Conservation (phyloP, 1,140 invertebrate genomes). For the Triops cancriformis region DNA sequence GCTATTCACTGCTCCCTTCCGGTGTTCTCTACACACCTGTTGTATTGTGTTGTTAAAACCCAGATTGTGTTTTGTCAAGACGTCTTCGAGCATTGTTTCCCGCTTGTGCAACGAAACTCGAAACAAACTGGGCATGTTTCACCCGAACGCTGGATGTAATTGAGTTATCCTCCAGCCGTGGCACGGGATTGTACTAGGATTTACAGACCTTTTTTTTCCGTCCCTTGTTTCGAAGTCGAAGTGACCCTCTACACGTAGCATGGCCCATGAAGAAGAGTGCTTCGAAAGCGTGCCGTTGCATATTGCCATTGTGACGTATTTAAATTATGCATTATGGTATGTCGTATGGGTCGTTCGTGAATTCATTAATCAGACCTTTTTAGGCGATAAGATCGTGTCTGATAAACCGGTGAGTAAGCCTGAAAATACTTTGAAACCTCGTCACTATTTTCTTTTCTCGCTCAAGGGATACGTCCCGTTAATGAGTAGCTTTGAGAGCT, state of each 20-base stretch:
- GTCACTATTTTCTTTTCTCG: constrained; percentile 29
- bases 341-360: constrained; percentile 76
- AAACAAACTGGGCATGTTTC: background rate
- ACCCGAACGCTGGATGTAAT: background rate
- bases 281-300: constrained; percentile 75
- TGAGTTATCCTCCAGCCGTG: background rate
- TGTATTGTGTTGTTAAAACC: background rate
- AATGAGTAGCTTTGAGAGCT: constrained; percentile 85
- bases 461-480: constrained; percentile 81
- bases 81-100: background rate
- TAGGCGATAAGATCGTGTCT: constrained; percentile 20
- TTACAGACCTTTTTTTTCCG: background rate
- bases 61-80: background rate
- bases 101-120: background rate
- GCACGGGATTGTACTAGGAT: background rate
- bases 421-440: background rate
- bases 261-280: constrained; percentile 46
- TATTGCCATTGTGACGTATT: constrained; percentile 70
- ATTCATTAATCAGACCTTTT: constrained; percentile 52
- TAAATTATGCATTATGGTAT: constrained; percentile 82
- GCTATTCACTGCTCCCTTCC: background rate
- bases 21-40: background rate
- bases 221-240: no score
- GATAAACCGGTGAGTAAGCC: constrained; percentile 2
- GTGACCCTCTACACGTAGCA: background rate